Evolutionary conservation across 2,888 invertebrate genomes (phyloP).

Genomic region (Caenorhabditis sp.): DNA sequence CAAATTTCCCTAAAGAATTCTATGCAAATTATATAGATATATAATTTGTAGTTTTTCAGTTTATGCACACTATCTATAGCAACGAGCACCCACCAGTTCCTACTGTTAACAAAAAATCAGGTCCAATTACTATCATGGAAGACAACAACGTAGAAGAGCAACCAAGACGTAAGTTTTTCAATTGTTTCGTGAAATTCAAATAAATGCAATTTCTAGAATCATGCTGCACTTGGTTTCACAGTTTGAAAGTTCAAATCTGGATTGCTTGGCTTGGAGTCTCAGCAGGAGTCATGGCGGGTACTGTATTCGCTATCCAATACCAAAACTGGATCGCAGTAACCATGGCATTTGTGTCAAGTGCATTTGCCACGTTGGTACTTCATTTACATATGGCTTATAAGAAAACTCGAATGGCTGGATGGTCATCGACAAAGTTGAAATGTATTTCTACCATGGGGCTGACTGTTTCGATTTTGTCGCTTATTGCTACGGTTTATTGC

Average conservation of each 20-base stretch:
- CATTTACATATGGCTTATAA: constrained; percentile 65
- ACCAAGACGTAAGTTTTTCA: constrained; percentile 26
- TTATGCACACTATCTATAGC: constrained; percentile 37
- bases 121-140: constrained; percentile 2
- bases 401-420: constrained; percentile 59
- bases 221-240: constrained; percentile 44
- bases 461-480: constrained; percentile 44
- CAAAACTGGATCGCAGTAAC: constrained; percentile 63
- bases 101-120: not conserved
- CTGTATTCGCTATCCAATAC: constrained; percentile 59
- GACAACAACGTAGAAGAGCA: constrained; percentile 16
- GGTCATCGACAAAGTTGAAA: constrained; percentile 48
- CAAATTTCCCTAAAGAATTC: no score
- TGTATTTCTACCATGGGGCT: constrained; percentile 51
- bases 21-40: no score
- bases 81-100: constrained; percentile 13
- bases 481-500: constrained; percentile 61
- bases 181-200: not conserved
- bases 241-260: constrained; percentile 48
- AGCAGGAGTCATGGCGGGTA: constrained; percentile 65
- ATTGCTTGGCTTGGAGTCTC: constrained; percentile 63
- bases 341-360: constrained; percentile 60
- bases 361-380: constrained; percentile 59
- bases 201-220: constrained; percentile 11
- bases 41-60: constrained; percentile 17